These are phyloP conservation scores for Falcunculus frontatus DNA, from an alignment of 2,113 vertebrate species.

Conservation along the genomic window DNA sequence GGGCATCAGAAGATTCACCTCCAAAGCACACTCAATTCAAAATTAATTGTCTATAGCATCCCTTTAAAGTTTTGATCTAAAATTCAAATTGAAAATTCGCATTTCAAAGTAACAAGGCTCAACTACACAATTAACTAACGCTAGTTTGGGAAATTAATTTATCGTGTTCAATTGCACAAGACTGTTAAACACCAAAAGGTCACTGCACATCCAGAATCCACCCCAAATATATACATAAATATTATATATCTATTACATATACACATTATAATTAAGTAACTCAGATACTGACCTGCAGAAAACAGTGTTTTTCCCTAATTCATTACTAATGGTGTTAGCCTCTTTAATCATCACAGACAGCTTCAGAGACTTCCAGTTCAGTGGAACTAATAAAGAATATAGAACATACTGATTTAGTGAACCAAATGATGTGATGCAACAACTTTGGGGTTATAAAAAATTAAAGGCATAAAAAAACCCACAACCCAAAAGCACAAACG, in stretches of 20 bases:
- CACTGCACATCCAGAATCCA: background rate
- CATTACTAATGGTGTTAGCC: constrained; percentile 87
- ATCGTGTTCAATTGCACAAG: background rate
- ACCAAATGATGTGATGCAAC: background rate
- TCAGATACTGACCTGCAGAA: constrained; percentile 83
- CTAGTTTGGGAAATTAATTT: background rate
- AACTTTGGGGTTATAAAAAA: background rate
- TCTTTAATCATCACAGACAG: constrained; percentile 94
- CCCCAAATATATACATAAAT: background rate
- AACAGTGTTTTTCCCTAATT: constrained; percentile 78
- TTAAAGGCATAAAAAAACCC: background rate
- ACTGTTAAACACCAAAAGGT: background rate
- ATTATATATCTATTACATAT: background rate
- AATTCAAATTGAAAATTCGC: background rate
- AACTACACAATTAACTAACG: background rate
- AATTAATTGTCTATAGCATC: background rate
- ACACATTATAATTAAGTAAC: background rate
- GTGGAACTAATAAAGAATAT: constrained; percentile 64
- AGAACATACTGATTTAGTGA: background rate
- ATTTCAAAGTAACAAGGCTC: background rate
- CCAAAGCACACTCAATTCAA: background rate
- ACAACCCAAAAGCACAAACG: background rate
- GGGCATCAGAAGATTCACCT: background rate
- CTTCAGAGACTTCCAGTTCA: constrained; percentile 90
- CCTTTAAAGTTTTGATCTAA: background rate